These are phyloP conservation scores for Brachirus orientalis DNA, from an alignment of 2,113 vertebrate genomes.

Conservation along the genomic window DNA sequence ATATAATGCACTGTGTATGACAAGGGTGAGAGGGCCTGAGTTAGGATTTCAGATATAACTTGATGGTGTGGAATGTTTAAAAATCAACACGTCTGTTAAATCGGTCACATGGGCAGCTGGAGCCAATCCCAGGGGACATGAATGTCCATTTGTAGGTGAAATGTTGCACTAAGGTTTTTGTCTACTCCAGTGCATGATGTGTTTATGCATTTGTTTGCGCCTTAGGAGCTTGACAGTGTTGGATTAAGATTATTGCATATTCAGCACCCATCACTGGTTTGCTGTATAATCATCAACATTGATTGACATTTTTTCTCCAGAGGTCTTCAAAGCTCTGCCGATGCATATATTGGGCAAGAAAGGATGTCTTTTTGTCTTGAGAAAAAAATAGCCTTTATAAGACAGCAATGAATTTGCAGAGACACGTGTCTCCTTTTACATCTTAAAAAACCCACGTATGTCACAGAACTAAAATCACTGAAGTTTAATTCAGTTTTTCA, in stretches of 20 bases:
- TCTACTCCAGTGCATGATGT: neutral
- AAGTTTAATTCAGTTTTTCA: too few relatives aligned
- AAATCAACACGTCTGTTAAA: too few relatives aligned
- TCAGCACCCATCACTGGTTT: constrained; percentile 36
- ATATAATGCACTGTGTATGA: too few relatives aligned
- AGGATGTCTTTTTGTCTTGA: constrained; percentile 9
- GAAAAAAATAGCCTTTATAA: neutral
- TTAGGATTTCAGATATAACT: too few relatives aligned
- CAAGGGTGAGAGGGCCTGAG: too few relatives aligned
- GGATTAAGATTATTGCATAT: constrained; percentile 48
- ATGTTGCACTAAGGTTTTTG: neutral
- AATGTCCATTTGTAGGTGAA: too few relatives aligned
- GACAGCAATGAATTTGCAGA: neutral
- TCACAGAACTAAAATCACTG: too few relatives aligned
- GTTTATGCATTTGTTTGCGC: constrained; percentile 13
- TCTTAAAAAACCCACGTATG: too few relatives aligned
- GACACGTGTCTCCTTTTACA: neutral
- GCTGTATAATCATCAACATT: constrained; percentile 29
- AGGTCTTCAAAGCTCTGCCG: constrained; percentile 35
- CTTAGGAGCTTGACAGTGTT: neutral
- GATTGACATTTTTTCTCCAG: constrained; percentile 1
- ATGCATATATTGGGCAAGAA: constrained; percentile 24
- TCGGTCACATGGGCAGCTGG: too few relatives aligned
- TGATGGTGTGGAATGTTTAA: too few relatives aligned
- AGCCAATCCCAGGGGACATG: too few relatives aligned